These are phyloP conservation scores for Garrulus glandarius DNA, from an alignment of 2,797 vertebrate species.

Conservation along the genomic window DNA sequence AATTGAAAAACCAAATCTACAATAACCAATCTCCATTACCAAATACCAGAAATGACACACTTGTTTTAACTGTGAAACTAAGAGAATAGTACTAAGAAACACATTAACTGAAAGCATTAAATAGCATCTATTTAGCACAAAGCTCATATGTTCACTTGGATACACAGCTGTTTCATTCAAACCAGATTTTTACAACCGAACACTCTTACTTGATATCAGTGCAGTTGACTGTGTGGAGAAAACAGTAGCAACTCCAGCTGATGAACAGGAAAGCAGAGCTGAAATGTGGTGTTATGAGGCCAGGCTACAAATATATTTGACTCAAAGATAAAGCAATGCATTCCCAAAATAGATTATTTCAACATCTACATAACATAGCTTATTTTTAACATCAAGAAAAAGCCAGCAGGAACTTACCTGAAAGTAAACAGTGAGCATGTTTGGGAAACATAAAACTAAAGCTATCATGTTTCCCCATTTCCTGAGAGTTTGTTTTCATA, in stretches of 20 bases:
- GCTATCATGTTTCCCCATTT: conserved; percentile 48
- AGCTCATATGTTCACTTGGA: not conserved
- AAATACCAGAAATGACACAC: not conserved
- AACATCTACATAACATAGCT: not conserved
- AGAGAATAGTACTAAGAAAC: not conserved
- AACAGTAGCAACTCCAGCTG: not conserved
- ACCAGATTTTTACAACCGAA: not conserved
- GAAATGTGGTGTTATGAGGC: not conserved
- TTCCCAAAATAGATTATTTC: conserved; percentile 25
- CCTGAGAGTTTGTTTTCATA: conserved; percentile 48
- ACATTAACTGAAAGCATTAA: not conserved
- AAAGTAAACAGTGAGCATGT: conserved; percentile 32
- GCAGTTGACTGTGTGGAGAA: not conserved
- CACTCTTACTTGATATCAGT: conserved; percentile 69
- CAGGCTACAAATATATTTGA: conserved; percentile 17
- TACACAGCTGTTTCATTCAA: not conserved
- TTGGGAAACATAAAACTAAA: conserved; percentile 52
- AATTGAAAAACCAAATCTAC: not conserved
- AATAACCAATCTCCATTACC: not conserved
- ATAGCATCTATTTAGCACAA: not conserved
- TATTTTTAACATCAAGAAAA: conserved; percentile 27
- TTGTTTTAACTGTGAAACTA: not conserved
- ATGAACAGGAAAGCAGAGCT: not conserved
- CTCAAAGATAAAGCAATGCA: not conserved
- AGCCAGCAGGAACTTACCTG: conserved; percentile 18